A percentile compares a stretch with the other conserved stretches of the same genome.
These are phyloP conservation scores for Amblyopsis rosae DNA, from an alignment of 2,113 vertebrate species.

Conservation along the genomic window DNA sequence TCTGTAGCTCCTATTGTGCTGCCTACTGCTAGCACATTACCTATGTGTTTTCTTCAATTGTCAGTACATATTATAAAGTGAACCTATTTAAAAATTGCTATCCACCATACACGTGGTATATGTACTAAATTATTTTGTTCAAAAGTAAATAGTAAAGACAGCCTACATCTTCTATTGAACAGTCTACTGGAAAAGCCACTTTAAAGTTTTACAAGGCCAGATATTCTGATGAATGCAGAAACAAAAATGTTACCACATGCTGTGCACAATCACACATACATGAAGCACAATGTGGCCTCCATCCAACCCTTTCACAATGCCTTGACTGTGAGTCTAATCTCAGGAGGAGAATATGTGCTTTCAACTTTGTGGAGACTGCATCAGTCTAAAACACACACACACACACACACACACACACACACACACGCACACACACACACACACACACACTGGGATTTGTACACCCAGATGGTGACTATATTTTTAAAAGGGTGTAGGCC, in stretches of 20 bases:
- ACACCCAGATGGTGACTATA: slow-evolving; percentile 25
- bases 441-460: slow-evolving; percentile 36
- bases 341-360: slow-evolving; percentile 26
- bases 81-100: too few species aligned
- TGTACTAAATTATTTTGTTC: too few species aligned
- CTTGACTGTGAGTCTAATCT: slow-evolving; percentile 33
- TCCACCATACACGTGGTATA: too few species aligned
- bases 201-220: too few species aligned
- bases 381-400: slow-evolving; percentile 6
- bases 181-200: too few species aligned
- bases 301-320: slow-evolving; percentile 31
- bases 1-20: too few species aligned
- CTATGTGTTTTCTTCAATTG: too few species aligned
- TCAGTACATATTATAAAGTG: too few species aligned
- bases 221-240: neutral
- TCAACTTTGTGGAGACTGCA: slow-evolving; percentile 16
- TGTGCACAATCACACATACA: slow-evolving; percentile 23
- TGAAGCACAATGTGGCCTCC: neutral
- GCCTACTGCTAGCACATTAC: too few species aligned
- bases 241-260: neutral
- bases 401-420: slow-evolving; percentile 33
- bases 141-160: too few species aligned
- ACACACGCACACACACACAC: slow-evolving; percentile 29
- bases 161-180: too few species aligned
- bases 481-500: slow-evolving; percentile 43